Percentiles rank a stretch among this genome's conserved stretches.
These are phyloP conservation scores for Alauda arvensis DNA, from an alignment of 2,797 vertebrate genomes.

Conservation along the genomic window DNA sequence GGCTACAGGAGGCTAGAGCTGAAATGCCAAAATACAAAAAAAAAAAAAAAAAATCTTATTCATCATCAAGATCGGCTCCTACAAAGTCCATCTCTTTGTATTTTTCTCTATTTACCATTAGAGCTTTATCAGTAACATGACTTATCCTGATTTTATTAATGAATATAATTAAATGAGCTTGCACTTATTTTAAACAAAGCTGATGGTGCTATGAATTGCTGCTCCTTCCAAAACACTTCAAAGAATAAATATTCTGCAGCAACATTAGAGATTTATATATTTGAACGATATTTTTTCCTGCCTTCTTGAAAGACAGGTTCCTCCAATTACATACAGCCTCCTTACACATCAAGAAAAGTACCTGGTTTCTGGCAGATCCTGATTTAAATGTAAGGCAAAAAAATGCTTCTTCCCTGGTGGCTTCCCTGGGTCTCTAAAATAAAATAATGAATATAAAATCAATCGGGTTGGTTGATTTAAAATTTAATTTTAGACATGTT, in stretches of 20 bases:
- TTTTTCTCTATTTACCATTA: neutral
- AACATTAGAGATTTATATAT: neutral
- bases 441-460: neutral
- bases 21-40: neutral
- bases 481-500: neutral
- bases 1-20: neutral
- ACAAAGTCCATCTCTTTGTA: neutral
- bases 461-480: neutral
- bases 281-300: neutral
- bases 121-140: neutral
- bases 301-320: neutral
- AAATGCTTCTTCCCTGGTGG: neutral
- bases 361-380: neutral
- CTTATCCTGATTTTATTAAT: neutral
- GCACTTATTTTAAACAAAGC: neutral
- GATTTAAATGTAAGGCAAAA: neutral
- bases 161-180: neutral
- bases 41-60: neutral
- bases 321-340: neutral
- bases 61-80: neutral
- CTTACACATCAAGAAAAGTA: neutral
- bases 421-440: neutral
- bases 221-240: neutral
- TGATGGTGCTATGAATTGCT: neutral
- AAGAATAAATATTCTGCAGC: neutral